A percentile compares a stretch with the other conserved stretches of the same genome.
Evolutionary conservation across 1,140 invertebrate genomes (phyloP).

Genomic region (Galendromus occidentalis): DNA sequence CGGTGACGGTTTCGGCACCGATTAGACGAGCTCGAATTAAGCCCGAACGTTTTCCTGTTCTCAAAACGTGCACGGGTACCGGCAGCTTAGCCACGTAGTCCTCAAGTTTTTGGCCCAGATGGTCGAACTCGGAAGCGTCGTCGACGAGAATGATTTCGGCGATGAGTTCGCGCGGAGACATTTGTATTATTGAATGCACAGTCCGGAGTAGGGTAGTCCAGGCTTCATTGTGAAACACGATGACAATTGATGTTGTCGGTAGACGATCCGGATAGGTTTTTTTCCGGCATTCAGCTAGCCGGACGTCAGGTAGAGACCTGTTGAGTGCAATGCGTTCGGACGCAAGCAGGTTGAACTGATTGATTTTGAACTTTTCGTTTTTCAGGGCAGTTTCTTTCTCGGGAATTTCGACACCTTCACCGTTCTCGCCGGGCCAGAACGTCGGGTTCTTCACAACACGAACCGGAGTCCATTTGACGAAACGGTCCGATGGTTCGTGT

Average conservation of each 20-base stretch:
- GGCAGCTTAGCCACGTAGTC: constrained; percentile 66
- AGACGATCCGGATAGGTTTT: constrained; percentile 53
- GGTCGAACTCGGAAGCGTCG: constrained; percentile 78
- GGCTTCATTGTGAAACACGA: constrained; percentile 94
- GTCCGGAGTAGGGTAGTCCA: constrained; percentile 87
- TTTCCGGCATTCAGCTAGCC: constrained; percentile 40
- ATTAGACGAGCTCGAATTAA: constrained; percentile 74
- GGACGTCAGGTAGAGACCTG: constrained; percentile 76
- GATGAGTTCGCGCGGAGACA: constrained; percentile 61
- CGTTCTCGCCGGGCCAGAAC: constrained; percentile 64
- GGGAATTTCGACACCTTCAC: constrained; percentile 64
- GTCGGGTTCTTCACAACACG: constrained; percentile 17
- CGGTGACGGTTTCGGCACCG: constrained; percentile 70
- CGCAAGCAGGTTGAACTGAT: constrained; percentile 94
- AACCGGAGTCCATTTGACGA: constrained; percentile 1
- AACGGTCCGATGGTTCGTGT: neutral
- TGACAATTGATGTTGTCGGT: constrained; percentile 75
- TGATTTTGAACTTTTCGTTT: constrained; percentile 79
- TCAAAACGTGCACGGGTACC: constrained; percentile 47
- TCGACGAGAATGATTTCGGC: constrained; percentile 88
- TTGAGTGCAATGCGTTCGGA: constrained; percentile 95
- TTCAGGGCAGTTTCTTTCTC: constrained; percentile 59
- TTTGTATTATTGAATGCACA: constrained; percentile 87
- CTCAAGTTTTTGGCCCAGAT: constrained; percentile 66
- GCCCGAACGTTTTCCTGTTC: constrained; percentile 72